These are phyloP conservation scores for Takifugu rubripes DNA, from an alignment of 2,797 vertebrate species.

Conservation along the genomic window DNA sequence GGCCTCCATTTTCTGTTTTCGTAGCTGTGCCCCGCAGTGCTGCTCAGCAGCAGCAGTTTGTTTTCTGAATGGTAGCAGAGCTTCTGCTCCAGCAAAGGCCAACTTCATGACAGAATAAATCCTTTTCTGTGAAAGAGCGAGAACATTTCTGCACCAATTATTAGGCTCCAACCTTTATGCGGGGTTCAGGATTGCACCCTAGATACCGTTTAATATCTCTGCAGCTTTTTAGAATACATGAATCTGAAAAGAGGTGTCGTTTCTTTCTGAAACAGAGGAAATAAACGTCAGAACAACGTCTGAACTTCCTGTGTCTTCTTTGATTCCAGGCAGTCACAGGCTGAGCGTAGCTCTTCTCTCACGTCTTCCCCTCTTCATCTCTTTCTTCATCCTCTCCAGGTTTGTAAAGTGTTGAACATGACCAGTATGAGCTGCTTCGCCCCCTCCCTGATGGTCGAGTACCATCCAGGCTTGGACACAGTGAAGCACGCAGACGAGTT, in stretches of 20 bases:
- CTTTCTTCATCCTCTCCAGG: slow-evolving; percentile 60
- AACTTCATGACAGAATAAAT: slow-evolving; percentile 55
- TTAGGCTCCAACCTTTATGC: slow-evolving; percentile 20
- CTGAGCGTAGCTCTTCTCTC: slow-evolving; percentile 6
- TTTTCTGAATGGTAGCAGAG: slow-evolving; percentile 40
- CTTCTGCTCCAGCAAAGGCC: slow-evolving; percentile 43
- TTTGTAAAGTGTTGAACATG: slow-evolving; percentile 88
- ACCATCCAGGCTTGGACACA: slow-evolving; percentile 82
- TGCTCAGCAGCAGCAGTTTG: slow-evolving; percentile 49
- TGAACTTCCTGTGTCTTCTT: neutral
- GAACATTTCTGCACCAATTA: slow-evolving; percentile 45
- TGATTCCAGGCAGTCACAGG: slow-evolving; percentile 14
- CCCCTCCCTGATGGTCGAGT: slow-evolving; percentile 83
- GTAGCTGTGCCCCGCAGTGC: slow-evolving; percentile 53
- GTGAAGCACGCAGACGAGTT: slow-evolving; percentile 94
- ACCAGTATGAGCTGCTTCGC: slow-evolving; percentile 90
- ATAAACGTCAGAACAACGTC: slow-evolving; percentile 4
- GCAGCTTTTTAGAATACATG: neutral
- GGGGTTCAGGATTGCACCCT: slow-evolving; percentile 3
- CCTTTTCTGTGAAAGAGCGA: slow-evolving; percentile 32
- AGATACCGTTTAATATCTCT: neutral
- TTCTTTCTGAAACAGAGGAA: slow-evolving; percentile 13
- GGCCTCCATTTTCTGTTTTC: slow-evolving; percentile 51
- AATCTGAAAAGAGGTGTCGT: neutral
- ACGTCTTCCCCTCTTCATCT: neutral